These are phyloP conservation scores for Andrena praecox DNA, from an alignment of 2,888 invertebrate genomes.

Conservation along the genomic window DNA sequence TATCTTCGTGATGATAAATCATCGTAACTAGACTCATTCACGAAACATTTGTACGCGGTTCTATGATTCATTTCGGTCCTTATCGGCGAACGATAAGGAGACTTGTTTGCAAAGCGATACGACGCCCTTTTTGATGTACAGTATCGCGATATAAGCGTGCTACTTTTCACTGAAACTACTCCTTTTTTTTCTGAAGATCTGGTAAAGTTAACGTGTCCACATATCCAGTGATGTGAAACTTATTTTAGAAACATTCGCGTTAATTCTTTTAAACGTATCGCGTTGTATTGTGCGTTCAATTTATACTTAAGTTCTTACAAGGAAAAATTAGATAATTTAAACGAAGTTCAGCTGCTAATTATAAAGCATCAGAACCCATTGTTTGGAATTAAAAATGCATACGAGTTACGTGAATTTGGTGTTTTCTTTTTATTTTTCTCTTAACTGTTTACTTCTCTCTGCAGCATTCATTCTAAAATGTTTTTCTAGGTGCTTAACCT, in stretches of 20 bases:
- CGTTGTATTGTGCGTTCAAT: too few species aligned
- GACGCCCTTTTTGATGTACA: constrained; percentile 47
- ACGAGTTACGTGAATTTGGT: too few species aligned
- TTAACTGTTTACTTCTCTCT: neutral
- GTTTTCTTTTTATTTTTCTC: neutral
- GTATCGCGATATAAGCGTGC: constrained; percentile 32
- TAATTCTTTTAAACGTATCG: too few species aligned
- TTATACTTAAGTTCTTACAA: too few species aligned
- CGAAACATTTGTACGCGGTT: constrained; percentile 62
- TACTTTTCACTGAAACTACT: constrained; percentile 31
- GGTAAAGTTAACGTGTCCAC: neutral
- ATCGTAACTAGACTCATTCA: constrained; percentile 66
- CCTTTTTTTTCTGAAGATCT: neutral
- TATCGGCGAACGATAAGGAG: constrained; percentile 77
- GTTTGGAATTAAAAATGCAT: too few species aligned
- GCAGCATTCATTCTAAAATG: neutral
- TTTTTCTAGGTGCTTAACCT: constrained; percentile 91
- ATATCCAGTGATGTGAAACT: neutral
- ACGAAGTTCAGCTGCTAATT: too few species aligned
- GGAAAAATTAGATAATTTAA: too few species aligned
- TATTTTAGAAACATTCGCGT: neutral
- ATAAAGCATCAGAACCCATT: too few species aligned
- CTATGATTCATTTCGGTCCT: constrained; percentile 73
- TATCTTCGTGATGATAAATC: constrained; percentile 22
- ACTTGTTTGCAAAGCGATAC: constrained; percentile 80